A percentile compares a stretch with the other conserved stretches of the same genome.
Conservation (phyloP, 2,113 vertebrate genomes). For the Carollia perspicillata region DNA sequence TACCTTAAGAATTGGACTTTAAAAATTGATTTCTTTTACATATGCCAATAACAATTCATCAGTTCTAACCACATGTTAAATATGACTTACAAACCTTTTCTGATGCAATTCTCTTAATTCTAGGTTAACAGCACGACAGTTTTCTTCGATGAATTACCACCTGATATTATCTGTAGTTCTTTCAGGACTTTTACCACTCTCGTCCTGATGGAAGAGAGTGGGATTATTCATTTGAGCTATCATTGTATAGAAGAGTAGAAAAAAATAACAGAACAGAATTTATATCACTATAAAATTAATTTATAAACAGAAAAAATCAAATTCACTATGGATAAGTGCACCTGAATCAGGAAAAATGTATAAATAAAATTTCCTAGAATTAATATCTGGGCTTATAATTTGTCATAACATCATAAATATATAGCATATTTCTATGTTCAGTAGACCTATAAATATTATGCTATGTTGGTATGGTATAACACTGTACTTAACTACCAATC, state of each 20-base stretch:
- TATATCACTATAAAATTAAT: not conserved
- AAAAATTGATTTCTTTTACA: not conserved
- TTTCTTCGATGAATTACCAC: not conserved
- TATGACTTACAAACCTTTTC: not conserved
- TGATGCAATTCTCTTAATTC: not conserved
- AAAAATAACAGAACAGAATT: not conserved
- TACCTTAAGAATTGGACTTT: not conserved
- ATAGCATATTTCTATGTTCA: not conserved
- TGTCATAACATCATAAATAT: not conserved
- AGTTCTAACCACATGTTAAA: not conserved
- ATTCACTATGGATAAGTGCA: not conserved
- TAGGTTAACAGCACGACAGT: not conserved
- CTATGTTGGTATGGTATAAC: not conserved
- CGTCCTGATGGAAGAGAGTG: not conserved
- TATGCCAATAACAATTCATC: not conserved
- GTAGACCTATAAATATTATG: not conserved
- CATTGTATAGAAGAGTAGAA: not conserved
- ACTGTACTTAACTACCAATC: not conserved
- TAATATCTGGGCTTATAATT: not conserved
- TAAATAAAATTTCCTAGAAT: not conserved
- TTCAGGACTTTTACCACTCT: not conserved
- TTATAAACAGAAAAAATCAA: not conserved
- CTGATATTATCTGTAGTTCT: not conserved
- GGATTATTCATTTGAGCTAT: not conserved
- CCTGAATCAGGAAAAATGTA: not conserved